Conservation (phyloP, 2,113 vertebrate species). For the Aphyosemion australe region DNA sequence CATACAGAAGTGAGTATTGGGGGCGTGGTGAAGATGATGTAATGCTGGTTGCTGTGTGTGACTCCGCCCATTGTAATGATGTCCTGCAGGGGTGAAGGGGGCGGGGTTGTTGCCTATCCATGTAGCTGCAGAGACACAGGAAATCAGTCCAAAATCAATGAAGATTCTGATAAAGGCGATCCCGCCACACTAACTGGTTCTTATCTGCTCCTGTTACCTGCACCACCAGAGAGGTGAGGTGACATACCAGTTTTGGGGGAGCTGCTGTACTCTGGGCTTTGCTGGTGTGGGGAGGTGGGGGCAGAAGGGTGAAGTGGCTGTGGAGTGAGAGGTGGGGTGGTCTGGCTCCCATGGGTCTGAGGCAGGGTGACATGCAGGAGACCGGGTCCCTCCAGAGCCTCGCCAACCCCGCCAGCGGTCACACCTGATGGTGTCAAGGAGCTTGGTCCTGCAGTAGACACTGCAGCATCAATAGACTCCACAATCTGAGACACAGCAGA, state of each 20-base stretch:
- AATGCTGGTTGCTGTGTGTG: constrained; percentile 72
- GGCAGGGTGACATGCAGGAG: constrained; percentile 69
- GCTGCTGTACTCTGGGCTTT: constrained; percentile 57
- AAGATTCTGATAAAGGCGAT: background rate
- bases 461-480: background rate
- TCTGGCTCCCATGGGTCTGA: constrained; percentile 33
- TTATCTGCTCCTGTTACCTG: background rate
- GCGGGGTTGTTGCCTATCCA: constrained; percentile 76
- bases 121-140: constrained; percentile 51
- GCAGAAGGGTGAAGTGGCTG: constrained; percentile 24
- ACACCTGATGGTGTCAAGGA: constrained; percentile 43
- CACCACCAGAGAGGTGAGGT: background rate
- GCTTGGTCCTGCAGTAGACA: constrained; percentile 36
- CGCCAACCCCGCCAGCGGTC: background rate
- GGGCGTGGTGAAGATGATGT: constrained; percentile 66
- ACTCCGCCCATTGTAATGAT: constrained; percentile 75
- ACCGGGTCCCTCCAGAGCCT: constrained; percentile 46
- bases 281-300: constrained; percentile 41
- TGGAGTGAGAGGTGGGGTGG: constrained; percentile 56
- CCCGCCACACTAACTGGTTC: background rate
- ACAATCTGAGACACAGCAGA: background rate
- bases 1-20: constrained; percentile 78
- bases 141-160: background rate
- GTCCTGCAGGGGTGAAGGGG: constrained; percentile 70
- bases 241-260: constrained; percentile 58